Base-by-base conservation (phyloP, 1,140 invertebrate species). In the Thaumetopoea pityocampa region DNA sequence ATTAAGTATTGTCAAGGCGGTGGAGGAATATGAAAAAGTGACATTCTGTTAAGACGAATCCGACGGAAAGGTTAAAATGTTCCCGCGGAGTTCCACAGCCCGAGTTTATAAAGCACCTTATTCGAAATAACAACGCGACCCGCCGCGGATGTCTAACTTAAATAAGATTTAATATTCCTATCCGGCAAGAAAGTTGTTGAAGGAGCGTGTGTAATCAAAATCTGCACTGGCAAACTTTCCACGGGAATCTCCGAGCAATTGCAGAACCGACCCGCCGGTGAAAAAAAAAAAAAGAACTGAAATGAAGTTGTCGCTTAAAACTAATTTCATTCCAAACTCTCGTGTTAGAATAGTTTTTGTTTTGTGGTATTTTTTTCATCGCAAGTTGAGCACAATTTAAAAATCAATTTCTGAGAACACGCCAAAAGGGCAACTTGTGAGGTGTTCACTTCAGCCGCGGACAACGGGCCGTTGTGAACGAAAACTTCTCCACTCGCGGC, bases 111-210 rank as follows among this genome's bases (percentile, higher is more conserved):
- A 74, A 77, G 60, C 64, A 69, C 66, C 64, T 72, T 70, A 71
- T 70, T 67, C 61, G 69, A 78, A 73, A 79, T 76, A 80, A 79
- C 74, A 78, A 71, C 59, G 64, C 57, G 56, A 72, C 67, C 61
- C 67, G 57, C 62, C 38, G 69, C 64, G 64, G 71, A 72, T 73
- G 67, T 78, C 73, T 74, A 79, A 81, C 60, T 84, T 80, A 84
- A 84, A 84, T 81, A 79, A 79, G 73, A 82, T 84, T 84, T 81
- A 82, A 81, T 80, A 84, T 84, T 84, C 73, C 64, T 73, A 76
- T 74, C 76, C 63, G 59, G 53, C 66, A 68, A 65, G 62, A 72
- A 84, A 70, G 73, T 79, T 71, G 56, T 61, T 67, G 64, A 63
- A 78, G 68, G 62, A 80, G 77, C 68, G 80, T 80, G 59, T 84